Evolutionary conservation across 2,797 vertebrate genomes (phyloP), one percentile per base, ranked within the genome.

Genomic region (Anguilla obscura): DNA sequence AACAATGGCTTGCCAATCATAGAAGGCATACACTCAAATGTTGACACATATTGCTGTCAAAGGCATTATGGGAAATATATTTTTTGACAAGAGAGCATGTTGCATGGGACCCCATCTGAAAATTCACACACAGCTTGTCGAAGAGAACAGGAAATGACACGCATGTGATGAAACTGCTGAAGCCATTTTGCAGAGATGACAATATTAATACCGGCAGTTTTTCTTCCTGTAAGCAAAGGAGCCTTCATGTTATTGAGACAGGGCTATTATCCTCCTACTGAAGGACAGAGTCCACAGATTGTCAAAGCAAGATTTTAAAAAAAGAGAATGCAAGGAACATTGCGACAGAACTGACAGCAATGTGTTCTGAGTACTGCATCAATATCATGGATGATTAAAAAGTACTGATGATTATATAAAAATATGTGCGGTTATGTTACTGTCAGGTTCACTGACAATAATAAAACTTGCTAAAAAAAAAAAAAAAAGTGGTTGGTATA

Each of bases 151-250:
- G 69, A 88, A 63, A 88, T 16, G 10, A 85, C 71, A 87, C 58
- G 83, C 33, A 24, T 3, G 50, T 63, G 27, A 87, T 90, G 27
- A 88, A 86, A 88, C 79, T 45, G 24, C 89, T 50, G 52, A 83
- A 69, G 76, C 24, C 21, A 6, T 86, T 63, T 86, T 27, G 14
- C 79, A 50, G n/a, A 0, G 50, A 87, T 69, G 40, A 85, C 80
- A 74, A 45, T 76, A 63, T 82, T 50, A 30, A 84, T 45, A 36
- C 21, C 21, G 24, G 63, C 8, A 58, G 18, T 30, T 27, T 86
- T 88, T 45, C 66, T 63, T 16, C 63, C 80, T 21, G 66, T 40
- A 74, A 87, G 27, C 60, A 45, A 24, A 21, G 9, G 48, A 74
- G 48, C 85, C 76, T 52, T 58, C 86, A 80, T 54, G 48, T 71